Base-by-base conservation (phyloP, 1,140 invertebrate genomes). In the Trichonephila clavipes region DNA sequence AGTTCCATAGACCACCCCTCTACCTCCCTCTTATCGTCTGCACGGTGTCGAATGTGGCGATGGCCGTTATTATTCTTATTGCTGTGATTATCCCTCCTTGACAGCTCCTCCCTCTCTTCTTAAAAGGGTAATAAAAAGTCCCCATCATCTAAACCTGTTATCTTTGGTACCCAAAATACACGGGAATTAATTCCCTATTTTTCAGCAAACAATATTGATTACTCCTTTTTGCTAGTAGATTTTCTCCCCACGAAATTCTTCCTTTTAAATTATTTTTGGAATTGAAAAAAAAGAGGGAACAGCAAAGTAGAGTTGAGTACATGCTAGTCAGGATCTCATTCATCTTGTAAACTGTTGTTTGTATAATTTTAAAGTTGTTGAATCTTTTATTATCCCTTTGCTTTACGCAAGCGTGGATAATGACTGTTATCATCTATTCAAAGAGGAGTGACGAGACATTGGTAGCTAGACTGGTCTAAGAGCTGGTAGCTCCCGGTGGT, bases 191-290 rank as follows among this genome's bases (percentile, higher is more conserved):
- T 77, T 34, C 18, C 24, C 28, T 77, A 40, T 77, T 77, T 77
- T 34, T 77, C 72, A 34, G 72, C 72, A 77, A 77, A 77, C 28
- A 77, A 34, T 77, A 77, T 77, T 77, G 72, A 77, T 77, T 77
- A 77, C 72, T 77, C 72, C 28, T 77, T 77, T 77, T 77, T 77
- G 16, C 21, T 34, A 18, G 28, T 77, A 77, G 18, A 24, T n/a
- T 3, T 14, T 21, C 5, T 4, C 24, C 66, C 5, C 14, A 4
- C 14, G 34, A 40, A 4, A 6, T 34, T 34, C 28, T 40, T 40
- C 34, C 34, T 51, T 51, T 51, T 51, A 51, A 51, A 51, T 12
- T 51, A 51, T 51, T 51, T 51, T 51, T 51, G 51, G 10, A 12
- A 51, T 51, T 40, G 4, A 40, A 51, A 10, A 51, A 51, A 51